phyloP scores from a whole-genome alignment of 2,113 vertebrate genomes.

The Cynoglossus semilaevis region DNA sequence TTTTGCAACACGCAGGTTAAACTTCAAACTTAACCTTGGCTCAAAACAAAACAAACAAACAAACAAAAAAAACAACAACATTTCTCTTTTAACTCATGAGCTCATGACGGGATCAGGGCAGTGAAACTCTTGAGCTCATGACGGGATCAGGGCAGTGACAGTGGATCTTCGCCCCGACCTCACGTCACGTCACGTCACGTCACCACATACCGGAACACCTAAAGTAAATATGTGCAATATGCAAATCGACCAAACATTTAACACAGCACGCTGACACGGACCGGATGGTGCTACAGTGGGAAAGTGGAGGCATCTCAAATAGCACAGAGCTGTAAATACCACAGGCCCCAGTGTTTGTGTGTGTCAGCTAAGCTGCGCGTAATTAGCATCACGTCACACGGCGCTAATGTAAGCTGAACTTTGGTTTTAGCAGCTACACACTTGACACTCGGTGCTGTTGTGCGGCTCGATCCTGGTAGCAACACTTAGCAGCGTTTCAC shows the following conservation, averaged over 20 bases:
- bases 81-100: no score
- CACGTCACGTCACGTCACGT: no score
- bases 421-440: background rate
- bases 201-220: background rate
- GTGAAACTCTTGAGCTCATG: background rate
- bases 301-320: background rate
- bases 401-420: slow-evolving; percentile 10
- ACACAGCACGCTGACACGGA: background rate
- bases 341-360: slow-evolving; percentile 22
- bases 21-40: no score
- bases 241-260: background rate
- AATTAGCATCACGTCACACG: slow-evolving; percentile 27
- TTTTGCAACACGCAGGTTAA: no score
- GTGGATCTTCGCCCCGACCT: background rate
- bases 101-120: background rate
- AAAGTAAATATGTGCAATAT: slow-evolving; percentile 16
- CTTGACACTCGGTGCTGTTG: background rate
- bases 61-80: no score
- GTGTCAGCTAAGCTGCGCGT: slow-evolving; percentile 26
- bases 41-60: no score
- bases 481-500: background rate
- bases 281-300: background rate
- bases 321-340: slow-evolving; percentile 21
- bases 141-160: background rate
- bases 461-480: background rate